Evolutionary conservation across 2,888 invertebrate species (phyloP).

Genomic region (Electrophaes corylata): DNA sequence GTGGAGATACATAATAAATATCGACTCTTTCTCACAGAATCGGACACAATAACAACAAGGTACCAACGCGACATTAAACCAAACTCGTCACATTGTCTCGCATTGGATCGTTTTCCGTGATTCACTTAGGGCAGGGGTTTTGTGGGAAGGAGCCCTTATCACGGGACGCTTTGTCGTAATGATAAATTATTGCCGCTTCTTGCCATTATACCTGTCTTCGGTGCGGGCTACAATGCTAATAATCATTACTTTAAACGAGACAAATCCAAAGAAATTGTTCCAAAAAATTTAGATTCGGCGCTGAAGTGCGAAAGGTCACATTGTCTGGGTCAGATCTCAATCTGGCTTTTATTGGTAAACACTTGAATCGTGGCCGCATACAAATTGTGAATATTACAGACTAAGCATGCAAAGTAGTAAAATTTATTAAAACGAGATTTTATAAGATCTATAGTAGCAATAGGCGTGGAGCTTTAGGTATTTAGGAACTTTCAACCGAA

Average conservation of each 20-base stretch:
- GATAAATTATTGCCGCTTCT: conserved; percentile 62
- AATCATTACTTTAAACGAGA: conserved; percentile 38
- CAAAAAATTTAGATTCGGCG: conserved; percentile 32
- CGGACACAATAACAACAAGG: neutral
- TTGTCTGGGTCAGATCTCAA: conserved; percentile 37
- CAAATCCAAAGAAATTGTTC: conserved; percentile 33
- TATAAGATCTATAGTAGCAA: no score
- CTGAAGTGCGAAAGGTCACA: conserved; percentile 29
- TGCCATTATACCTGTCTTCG: conserved; percentile 43
- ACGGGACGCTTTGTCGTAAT: conserved; percentile 62
- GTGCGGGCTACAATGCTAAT: conserved; percentile 37
- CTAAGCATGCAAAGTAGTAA: conserved; percentile 11
- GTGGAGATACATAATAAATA: no score
- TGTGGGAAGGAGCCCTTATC: conserved; percentile 56
- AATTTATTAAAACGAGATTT: conserved; percentile 21
- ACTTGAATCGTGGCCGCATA: conserved; percentile 28
- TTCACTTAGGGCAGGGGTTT: conserved; percentile 36
- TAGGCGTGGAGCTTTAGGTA: conserved; percentile 10
- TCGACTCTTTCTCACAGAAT: neutral
- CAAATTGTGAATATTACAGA: conserved; percentile 20
- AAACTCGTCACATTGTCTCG: neutral
- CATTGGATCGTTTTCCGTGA: conserved; percentile 2
- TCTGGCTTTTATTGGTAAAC: conserved; percentile 34
- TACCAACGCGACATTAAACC: neutral
- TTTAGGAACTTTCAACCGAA: conserved; percentile 4